These are phyloP conservation scores for Phyto melanocephala DNA, from an alignment of 2,888 invertebrate genomes.

Conservation along the genomic window DNA sequence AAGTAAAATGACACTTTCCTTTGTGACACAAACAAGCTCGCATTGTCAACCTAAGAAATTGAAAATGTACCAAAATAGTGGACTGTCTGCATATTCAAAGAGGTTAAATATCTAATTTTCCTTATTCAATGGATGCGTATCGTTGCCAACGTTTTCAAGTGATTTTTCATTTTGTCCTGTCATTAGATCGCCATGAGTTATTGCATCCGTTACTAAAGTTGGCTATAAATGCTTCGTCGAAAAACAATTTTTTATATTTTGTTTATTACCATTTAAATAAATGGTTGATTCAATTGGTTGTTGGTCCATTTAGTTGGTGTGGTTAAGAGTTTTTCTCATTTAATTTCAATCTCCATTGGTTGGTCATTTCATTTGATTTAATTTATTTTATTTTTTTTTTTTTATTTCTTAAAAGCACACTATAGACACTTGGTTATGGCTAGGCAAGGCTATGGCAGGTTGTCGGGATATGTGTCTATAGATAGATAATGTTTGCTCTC, in stretches of 20 bases:
- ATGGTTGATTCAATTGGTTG: conserved; percentile 17
- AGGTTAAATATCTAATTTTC: neutral
- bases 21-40: too few species aligned
- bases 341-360: conserved; percentile 12
- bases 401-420: neutral
- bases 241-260: neutral
- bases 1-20: too few species aligned
- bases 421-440: neutral
- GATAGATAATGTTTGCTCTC: neutral
- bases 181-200: conserved; percentile 59
- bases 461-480: conserved; percentile 3
- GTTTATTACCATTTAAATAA: neutral
- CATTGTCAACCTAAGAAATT: too few species aligned
- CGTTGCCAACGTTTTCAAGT: conserved; percentile 49
- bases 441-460: conserved; percentile 10
- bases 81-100: neutral
- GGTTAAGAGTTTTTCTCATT: neutral
- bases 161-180: conserved; percentile 62
- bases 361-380: neutral
- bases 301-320: conserved; percentile 18
- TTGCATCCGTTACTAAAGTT: conserved; percentile 58
- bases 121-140: conserved; percentile 49
- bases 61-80: too few species aligned
- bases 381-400: neutral
- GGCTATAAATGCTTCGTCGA: neutral